Evolutionary conservation across 1,140 invertebrate species (phyloP), one percentile per base, ranked within the genome.

Genomic region (Hylyphantes graminicola): DNA sequence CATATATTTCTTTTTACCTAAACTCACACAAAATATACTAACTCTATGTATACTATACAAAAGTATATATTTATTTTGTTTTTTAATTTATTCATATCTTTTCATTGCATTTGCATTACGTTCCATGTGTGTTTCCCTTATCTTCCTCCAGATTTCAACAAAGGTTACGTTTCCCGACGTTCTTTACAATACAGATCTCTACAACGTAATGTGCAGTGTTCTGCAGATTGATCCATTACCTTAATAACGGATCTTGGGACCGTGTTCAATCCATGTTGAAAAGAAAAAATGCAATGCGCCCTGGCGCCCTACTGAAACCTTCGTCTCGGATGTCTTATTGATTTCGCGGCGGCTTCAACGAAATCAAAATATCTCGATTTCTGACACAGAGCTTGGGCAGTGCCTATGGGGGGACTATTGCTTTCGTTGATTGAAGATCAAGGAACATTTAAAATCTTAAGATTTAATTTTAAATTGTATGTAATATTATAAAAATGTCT

Each of bases 141-240:
- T 7, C 54, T 17, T 51, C n/a, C 51, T 75, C 50, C 75, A 78
- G 75, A 19, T 35, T 78, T 78, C n/a, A 19, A 53, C 10, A 55
- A 72, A 19, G 72, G 76, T 51, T 77, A 13, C 13, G 77, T 8
- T 7, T 61, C 86, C 86, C 7, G 63, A 64, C 11, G 54, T 65
- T 13, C 51, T 87, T 7, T 55, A 73, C 53, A 87, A 78, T 53
- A 82, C 79, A 6, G 87, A 87, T 68, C 85, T 85, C 48, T 87
- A 87, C 68, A 87, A 87, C 65, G 57, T 87, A 0, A 85, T 87
- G 35, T 87, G 86, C 21, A 21, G 63, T 55, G 35, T 87, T 15
- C 51, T 85, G 12, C 63, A 73, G 2, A 78, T 87, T 17, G 17
- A 70, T 10, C 77, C 86, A 15, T 67, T 72, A 10, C 86, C 86